Base-by-base conservation (phyloP, 2,113 vertebrate species). In the Pelecanoides urinatrix region DNA sequence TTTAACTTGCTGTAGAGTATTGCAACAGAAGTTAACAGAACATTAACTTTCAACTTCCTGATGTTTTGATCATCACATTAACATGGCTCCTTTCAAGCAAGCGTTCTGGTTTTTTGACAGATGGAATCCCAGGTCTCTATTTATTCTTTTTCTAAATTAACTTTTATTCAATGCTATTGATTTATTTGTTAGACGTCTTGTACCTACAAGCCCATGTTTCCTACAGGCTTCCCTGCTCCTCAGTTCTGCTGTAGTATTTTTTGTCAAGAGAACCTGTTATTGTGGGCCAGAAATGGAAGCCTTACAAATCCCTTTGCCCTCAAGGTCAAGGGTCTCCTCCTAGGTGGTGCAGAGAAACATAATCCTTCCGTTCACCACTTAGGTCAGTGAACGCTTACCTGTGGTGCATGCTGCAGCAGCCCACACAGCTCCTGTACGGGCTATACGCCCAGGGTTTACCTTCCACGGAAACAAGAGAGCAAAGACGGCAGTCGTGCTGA, bases 1-100 rank as follows among this genome's bases (percentile, higher is more conserved):
- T 88, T 32, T 8, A 56, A 67, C 32, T 74, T 91, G 40, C 29
- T 40, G 17, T 44, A 22, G 14, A 62, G 12, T 40, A 72, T 20
- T 65, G 44, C 29, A 88, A 11, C 8, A 78, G 47, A 67, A 82
- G 21, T 36, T 66, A 91, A 25, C 7, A 72, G 36, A 61, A 52
- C 7, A 67, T n/a, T 61, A 55, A 12, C 17, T 75, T 94, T 42
- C 34, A 66, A 30, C 7, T 74, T 80, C n/a, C 22, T 58, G 40
- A 53, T 0, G 0, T 4, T 85, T 71, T 67, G 23, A 11, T 47
- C 18, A 23, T 58, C 53, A 29, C 9, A 21, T 23, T 52, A 45
- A 38, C 5, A 5, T 17, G 9, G 4, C 18, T 88, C 15, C 25
- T 83, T 90, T 82, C 23, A 30, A 59, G 49, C 7, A 75, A 82